A percentile compares a stretch with the other conserved stretches of the same genome.
Evolutionary conservation across 2,797 vertebrate genomes (phyloP).

Genomic region (Acanthornis magna): DNA sequence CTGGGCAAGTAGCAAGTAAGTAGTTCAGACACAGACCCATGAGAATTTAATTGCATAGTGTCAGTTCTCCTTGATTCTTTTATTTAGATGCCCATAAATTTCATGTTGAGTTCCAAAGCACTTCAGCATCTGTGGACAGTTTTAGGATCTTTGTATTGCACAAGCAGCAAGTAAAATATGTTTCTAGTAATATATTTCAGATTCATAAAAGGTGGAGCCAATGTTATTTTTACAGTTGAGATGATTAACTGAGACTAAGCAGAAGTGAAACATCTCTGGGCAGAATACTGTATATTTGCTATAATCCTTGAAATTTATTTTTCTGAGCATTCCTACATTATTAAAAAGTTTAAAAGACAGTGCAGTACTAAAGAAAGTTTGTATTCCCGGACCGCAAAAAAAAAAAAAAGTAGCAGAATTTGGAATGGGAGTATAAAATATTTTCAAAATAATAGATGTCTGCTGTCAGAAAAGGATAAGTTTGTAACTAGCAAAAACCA

Average conservation of each 20-base stretch:
- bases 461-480: not conserved
- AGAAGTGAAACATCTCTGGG: not conserved
- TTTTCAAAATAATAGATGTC: not conserved
- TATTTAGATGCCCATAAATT: not conserved
- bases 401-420: not conserved
- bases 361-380: not conserved
- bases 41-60: not conserved
- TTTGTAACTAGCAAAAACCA: not conserved
- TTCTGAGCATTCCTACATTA: not conserved
- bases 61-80: not conserved
- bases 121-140: not conserved
- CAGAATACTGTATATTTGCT: not conserved
- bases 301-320: not conserved
- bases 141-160: conserved; percentile 1
- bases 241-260: not conserved
- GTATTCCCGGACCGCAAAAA: not conserved
- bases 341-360: not conserved
- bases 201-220: not conserved
- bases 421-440: not conserved
- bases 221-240: conserved; percentile 19
- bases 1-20: not conserved
- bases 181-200: conserved; percentile 3
- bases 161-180: not conserved
- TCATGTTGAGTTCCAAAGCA: not conserved
- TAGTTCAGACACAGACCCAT: not conserved